These are phyloP conservation scores for Mus minutoides DNA, from an alignment of 2,797 vertebrate species.

Conservation along the genomic window DNA sequence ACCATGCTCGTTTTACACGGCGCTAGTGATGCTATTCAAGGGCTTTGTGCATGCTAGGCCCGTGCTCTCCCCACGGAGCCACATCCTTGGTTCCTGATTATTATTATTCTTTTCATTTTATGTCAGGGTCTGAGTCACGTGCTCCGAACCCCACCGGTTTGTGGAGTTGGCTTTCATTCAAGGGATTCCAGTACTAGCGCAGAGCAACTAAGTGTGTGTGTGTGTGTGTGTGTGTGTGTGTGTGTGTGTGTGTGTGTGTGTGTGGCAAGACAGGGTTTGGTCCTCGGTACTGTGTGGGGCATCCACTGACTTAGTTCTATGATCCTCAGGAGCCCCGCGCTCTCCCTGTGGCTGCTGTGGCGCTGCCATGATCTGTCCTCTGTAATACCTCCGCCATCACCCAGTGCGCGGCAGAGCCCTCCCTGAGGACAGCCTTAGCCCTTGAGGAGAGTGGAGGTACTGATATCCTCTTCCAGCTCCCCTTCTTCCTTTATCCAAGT, in stretches of 20 bases:
- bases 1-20: accelerated
- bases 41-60: not conserved
- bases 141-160: not conserved
- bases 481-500: not conserved
- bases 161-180: not conserved
- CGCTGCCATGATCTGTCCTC: not conserved
- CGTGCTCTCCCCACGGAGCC: too few relatives aligned
- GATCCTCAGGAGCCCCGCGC: not conserved
- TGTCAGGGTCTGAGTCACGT: not conserved
- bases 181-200: not conserved
- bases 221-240: not conserved
- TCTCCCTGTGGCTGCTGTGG: not conserved
- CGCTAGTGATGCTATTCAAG: not conserved
- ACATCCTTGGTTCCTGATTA: too few relatives aligned
- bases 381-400: accelerated
- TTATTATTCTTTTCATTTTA: not conserved
- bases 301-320: accelerated
- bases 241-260: not conserved
- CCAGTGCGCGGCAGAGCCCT: not conserved
- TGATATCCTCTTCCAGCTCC: accelerated
- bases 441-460: accelerated
- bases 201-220: not conserved
- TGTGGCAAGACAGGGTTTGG: not conserved
- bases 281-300: not conserved
- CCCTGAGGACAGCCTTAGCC: not conserved